A percentile compares a stretch with the other conserved stretches of the same genome.
These are phyloP conservation scores for Spodoptera exigua DNA, from an alignment of 2,888 invertebrate genomes.

Conservation along the genomic window DNA sequence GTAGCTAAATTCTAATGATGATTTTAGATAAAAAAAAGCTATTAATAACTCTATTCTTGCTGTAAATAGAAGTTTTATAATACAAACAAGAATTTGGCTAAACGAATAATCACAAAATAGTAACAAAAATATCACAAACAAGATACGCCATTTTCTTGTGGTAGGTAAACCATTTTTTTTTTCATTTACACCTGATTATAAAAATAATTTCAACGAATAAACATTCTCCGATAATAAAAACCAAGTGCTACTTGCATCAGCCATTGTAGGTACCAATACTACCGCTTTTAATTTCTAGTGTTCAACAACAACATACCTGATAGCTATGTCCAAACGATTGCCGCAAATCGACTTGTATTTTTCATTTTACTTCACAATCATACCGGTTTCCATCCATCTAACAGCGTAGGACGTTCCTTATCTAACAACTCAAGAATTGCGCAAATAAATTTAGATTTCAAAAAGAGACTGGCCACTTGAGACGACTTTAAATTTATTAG, in stretches of 20 bases:
- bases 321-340: conserved; percentile 43
- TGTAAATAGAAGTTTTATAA: no score
- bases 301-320: conserved; percentile 39
- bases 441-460: conserved; percentile 54
- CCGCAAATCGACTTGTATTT: conserved; percentile 62
- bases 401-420: conserved; percentile 67
- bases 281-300: conserved; percentile 23
- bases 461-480: conserved; percentile 44
- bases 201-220: background rate
- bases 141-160: no score
- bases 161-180: no score
- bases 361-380: conserved; percentile 71
- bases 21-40: no score
- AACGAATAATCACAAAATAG: background rate
- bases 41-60: no score
- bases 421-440: conserved; percentile 59
- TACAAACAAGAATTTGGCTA: no score
- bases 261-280: conserved; percentile 10
- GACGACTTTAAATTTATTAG: conserved; percentile 45
- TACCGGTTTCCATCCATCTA: conserved; percentile 62
- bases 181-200: background rate
- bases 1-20: no score
- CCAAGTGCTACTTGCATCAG: no score
- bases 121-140: background rate
- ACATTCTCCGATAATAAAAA: no score